These are phyloP conservation scores for Suillia variegata DNA, from an alignment of 2,888 invertebrate species.

Conservation along the genomic window DNA sequence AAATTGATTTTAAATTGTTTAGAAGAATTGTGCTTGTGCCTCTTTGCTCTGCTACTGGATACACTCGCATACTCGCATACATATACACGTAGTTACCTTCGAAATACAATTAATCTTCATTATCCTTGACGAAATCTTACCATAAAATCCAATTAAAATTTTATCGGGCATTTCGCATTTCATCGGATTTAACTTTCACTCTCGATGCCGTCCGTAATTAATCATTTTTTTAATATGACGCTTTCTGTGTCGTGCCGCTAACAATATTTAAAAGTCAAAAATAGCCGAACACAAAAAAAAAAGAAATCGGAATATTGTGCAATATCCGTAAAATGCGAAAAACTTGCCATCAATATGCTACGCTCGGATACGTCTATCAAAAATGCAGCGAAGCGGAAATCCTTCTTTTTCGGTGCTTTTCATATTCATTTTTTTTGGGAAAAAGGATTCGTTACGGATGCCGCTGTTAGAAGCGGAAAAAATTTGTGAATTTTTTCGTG, in stretches of 20 bases:
- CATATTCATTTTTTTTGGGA: no score
- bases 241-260: no score
- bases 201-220: constrained; percentile 31
- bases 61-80: no score
- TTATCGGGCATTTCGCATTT: constrained; percentile 26
- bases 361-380: constrained; percentile 52
- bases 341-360: constrained; percentile 53
- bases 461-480: constrained; percentile 29
- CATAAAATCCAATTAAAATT: constrained; percentile 48
- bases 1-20: no score
- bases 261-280: constrained; percentile 24
- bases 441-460: constrained; percentile 51
- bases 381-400: constrained; percentile 50
- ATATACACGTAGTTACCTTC: background rate
- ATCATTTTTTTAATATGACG: constrained; percentile 39
- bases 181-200: no score
- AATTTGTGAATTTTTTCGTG: no score
- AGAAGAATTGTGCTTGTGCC: no score
- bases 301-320: constrained; percentile 40
- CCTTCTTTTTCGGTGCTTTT: constrained; percentile 43
- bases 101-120: constrained; percentile 51
- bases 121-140: constrained; percentile 30
- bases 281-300: background rate
- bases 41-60: no score
- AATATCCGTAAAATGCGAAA: constrained; percentile 52